Conservation (phyloP, 2,888 invertebrate genomes). For the Agriopis marginaria region DNA sequence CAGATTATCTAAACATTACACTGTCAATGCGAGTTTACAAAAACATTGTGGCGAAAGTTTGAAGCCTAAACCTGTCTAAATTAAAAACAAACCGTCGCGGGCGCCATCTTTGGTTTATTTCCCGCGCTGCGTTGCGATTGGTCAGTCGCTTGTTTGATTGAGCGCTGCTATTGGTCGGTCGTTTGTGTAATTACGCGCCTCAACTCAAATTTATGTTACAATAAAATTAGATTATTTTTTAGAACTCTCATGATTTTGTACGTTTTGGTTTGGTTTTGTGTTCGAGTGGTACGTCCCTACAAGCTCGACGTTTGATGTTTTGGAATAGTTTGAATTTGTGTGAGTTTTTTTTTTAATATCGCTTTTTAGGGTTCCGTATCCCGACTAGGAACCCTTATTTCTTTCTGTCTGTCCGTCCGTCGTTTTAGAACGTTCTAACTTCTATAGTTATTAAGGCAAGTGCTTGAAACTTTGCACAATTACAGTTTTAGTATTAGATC, state of each 20-base stretch:
- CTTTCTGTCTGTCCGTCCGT: too few species aligned
- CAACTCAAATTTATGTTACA: too few species aligned
- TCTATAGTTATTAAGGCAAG: too few species aligned
- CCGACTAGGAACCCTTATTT: too few species aligned
- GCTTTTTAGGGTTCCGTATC: background rate
- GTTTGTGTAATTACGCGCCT: background rate
- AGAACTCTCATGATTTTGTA: slow-evolving; percentile 70
- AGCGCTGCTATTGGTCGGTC: background rate
- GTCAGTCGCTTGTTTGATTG: slow-evolving; percentile 35
- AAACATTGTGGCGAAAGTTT: slow-evolving; percentile 41
- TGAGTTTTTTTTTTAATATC: background rate
- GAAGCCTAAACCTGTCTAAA: slow-evolving; percentile 43
- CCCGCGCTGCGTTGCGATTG: slow-evolving; percentile 52
- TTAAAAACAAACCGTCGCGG: slow-evolving; percentile 48
- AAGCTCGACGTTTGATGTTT: background rate
- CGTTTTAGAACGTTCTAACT: too few species aligned
- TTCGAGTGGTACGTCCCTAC: slow-evolving; percentile 41
- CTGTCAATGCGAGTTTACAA: slow-evolving; percentile 46
- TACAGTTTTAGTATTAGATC: too few species aligned
- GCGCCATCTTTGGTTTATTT: slow-evolving; percentile 51
- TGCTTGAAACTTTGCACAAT: too few species aligned
- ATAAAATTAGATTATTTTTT: background rate
- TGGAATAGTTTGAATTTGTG: background rate
- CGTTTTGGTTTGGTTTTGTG: slow-evolving; percentile 66
- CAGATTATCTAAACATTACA: slow-evolving; percentile 47